Conservation (phyloP, 2,888 invertebrate genomes). For the Nomada ferruginata region DNA sequence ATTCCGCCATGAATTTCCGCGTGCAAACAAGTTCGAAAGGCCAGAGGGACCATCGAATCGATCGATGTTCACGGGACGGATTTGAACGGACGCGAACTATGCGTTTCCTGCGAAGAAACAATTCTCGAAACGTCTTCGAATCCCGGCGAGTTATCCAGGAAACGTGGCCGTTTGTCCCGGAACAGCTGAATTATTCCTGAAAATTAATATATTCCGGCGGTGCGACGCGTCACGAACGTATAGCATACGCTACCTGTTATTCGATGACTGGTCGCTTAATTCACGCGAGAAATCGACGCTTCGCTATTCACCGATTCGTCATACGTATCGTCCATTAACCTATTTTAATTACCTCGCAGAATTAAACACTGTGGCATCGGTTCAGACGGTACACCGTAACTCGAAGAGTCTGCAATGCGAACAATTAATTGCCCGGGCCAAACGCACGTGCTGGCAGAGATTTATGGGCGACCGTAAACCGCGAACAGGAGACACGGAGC, state of each 20-base stretch:
- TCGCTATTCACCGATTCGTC: no score
- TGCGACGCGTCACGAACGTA: slow-evolving; percentile 1
- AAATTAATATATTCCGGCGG: slow-evolving; percentile 35
- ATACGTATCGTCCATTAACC: no score
- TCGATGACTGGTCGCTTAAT: slow-evolving; percentile 15
- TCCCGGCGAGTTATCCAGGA: not conserved
- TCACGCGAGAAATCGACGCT: no score
- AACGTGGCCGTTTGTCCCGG: slow-evolving; percentile 2
- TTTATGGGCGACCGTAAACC: slow-evolving; percentile 45
- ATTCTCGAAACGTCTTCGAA: slow-evolving; percentile 10
- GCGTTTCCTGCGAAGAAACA: not conserved
- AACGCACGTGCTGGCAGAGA: slow-evolving; percentile 33
- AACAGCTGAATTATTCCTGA: slow-evolving; percentile 31
- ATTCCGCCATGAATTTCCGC: slow-evolving; percentile 9
- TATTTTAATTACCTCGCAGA: no score
- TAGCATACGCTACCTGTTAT: slow-evolving; percentile 9
- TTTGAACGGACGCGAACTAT: not conserved
- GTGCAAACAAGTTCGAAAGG: not conserved
- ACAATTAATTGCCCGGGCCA: slow-evolving; percentile 40
- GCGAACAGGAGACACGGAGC: slow-evolving; percentile 36
- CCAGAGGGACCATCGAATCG: not conserved
- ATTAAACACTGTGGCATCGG: no score
- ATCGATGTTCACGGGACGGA: not conserved
- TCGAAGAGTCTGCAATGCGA: not conserved
- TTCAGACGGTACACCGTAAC: no score